These are phyloP conservation scores for Saccopteryx leptura DNA, from an alignment of 2,113 vertebrate genomes.

Conservation along the genomic window DNA sequence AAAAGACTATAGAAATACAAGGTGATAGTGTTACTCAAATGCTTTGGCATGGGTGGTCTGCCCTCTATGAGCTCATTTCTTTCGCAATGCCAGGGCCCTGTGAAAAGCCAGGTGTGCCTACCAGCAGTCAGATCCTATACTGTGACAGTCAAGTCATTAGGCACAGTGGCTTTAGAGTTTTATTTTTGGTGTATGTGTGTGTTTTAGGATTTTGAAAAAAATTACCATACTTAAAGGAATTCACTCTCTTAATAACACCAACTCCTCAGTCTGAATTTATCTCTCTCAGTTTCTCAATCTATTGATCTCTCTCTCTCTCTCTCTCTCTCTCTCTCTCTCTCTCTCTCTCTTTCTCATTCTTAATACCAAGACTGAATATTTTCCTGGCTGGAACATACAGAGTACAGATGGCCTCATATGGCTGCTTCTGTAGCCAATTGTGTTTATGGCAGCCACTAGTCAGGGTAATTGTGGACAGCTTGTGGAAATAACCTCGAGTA, in stretches of 20 bases:
- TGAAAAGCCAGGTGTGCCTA: background rate
- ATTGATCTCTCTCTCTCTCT: background rate
- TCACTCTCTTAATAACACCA: background rate
- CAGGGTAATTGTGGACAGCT: background rate
- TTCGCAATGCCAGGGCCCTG: background rate
- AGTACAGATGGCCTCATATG: conserved; percentile 1
- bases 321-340: background rate
- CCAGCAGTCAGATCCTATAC: background rate
- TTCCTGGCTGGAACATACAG: background rate
- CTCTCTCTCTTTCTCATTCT: background rate
- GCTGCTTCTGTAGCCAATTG: background rate
- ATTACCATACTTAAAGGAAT: background rate
- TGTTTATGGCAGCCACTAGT: background rate
- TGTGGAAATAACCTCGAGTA: background rate
- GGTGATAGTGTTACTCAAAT: background rate
- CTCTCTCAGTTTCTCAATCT: background rate
- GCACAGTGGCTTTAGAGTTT: background rate
- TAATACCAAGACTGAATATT: background rate
- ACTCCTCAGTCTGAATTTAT: background rate
- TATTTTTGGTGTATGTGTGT: conserved; percentile 11
- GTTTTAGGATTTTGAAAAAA: background rate
- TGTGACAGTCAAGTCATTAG: background rate
- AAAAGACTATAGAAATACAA: conserved; percentile 33
- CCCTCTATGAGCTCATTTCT: background rate
- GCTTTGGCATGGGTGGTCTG: background rate